Percentiles rank a stretch among this genome's conserved stretches.
Conservation (phyloP, 2,888 invertebrate genomes). For the Chironomus riparius region DNA sequence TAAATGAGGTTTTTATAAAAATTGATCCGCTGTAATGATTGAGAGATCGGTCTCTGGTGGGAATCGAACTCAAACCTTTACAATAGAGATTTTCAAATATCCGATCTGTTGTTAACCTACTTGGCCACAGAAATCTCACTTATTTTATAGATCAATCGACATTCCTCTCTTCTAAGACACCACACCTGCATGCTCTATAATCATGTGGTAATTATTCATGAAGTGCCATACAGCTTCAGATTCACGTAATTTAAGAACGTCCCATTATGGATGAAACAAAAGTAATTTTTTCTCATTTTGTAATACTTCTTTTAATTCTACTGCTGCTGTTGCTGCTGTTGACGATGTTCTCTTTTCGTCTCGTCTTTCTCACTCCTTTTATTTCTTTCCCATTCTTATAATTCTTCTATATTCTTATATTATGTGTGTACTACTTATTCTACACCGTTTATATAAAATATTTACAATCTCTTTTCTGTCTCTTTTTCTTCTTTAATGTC, state of each 20-base stretch:
- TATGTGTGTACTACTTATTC: background rate
- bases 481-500: conserved; percentile 15
- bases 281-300: conserved; percentile 2
- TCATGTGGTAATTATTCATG: no score
- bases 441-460: conserved; percentile 3
- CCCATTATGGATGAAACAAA: background rate
- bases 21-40: no score
- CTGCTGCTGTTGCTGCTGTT: background rate
- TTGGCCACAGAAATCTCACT: no score
- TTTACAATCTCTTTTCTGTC: background rate
- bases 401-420: background rate
- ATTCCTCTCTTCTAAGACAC: no score
- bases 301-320: background rate
- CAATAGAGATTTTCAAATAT: no score
- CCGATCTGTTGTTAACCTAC: no score
- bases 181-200: no score
- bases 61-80: no score
- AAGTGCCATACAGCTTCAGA: no score
- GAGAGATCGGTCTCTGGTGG: no score
- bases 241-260: background rate
- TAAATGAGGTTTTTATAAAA: no score
- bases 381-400: background rate
- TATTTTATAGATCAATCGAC: no score
- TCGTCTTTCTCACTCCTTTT: background rate
- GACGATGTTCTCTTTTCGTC: background rate